Conservation (phyloP, 2,113 vertebrate species). For the Gyps fulvus region DNA sequence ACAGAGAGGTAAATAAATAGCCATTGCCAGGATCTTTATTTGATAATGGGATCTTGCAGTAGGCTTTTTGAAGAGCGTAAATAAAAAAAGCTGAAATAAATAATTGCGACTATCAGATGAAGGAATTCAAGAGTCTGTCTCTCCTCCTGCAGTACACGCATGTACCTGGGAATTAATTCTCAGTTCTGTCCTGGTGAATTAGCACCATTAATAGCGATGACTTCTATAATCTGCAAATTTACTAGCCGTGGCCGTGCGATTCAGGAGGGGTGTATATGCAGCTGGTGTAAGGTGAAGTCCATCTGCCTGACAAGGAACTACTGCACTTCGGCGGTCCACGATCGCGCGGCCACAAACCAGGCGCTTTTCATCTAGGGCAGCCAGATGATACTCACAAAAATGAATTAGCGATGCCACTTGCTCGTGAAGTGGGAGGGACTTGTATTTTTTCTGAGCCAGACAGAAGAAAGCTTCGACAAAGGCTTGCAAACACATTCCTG, state of each 20-base stretch:
- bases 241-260: background rate
- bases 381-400: constrained; percentile 84
- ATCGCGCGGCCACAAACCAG: constrained; percentile 64
- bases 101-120: accelerated
- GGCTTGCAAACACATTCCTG: constrained; percentile 94
- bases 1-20: background rate
- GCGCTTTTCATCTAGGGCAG: constrained; percentile 75
- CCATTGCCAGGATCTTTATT: background rate
- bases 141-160: background rate
- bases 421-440: constrained; percentile 74
- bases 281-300: background rate
- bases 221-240: constrained; percentile 40
- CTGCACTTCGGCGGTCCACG: background rate
- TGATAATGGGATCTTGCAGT: background rate
- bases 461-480: constrained; percentile 91
- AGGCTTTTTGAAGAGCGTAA: background rate
- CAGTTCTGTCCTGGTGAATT: background rate
- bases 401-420: constrained; percentile 82
- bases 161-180: background rate
- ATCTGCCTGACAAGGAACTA: background rate
- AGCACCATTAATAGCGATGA: constrained; percentile 15
- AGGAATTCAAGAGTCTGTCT: background rate
- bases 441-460: constrained; percentile 87
- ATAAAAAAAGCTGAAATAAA: background rate
- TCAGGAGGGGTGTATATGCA: background rate